These are phyloP conservation scores for Eurytoma californica DNA, from an alignment of 2,888 invertebrate genomes.

Conservation along the genomic window DNA sequence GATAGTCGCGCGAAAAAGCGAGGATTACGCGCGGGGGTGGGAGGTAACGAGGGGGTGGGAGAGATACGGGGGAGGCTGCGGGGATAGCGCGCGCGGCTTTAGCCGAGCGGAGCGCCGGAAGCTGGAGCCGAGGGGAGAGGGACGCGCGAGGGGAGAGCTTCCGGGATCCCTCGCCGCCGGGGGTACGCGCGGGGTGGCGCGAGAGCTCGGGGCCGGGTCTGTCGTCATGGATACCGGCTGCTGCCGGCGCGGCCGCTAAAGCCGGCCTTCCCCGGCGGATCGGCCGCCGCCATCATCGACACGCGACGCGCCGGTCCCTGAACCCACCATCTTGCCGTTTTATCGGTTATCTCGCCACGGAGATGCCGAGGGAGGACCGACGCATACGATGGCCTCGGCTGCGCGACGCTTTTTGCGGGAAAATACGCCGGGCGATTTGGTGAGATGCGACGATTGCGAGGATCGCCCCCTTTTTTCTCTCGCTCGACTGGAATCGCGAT, in stretches of 20 bases:
- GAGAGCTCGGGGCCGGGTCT: slow-evolving; percentile 67
- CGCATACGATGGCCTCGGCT: background rate
- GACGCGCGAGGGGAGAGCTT: slow-evolving; percentile 44
- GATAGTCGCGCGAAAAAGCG: slow-evolving; percentile 39
- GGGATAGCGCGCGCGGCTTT: background rate
- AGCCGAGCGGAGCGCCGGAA: slow-evolving; percentile 44
- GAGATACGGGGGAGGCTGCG: slow-evolving; percentile 35
- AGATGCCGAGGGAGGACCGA: background rate
- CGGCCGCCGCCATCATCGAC: slow-evolving; percentile 73
- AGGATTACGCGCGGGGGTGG: slow-evolving; percentile 1
- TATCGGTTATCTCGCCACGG: slow-evolving; percentile 50
- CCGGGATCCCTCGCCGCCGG: slow-evolving; percentile 25
- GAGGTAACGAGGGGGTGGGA: slow-evolving; percentile 41
- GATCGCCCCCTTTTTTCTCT: background rate
- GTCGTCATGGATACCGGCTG: slow-evolving; percentile 73
- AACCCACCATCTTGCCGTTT: slow-evolving; percentile 73
- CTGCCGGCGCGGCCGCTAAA: slow-evolving; percentile 39
- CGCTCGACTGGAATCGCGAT: background rate
- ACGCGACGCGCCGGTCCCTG: slow-evolving; percentile 24
- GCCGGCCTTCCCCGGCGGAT: slow-evolving; percentile 52
- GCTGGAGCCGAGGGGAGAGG: slow-evolving; percentile 7
- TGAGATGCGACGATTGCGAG: too few relatives aligned
- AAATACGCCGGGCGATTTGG: background rate
- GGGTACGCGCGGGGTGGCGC: slow-evolving; percentile 9
- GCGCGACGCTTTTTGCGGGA: background rate